These are phyloP conservation scores for Melanchra persicariae DNA, from an alignment of 2,888 invertebrate genomes.

Conservation along the genomic window DNA sequence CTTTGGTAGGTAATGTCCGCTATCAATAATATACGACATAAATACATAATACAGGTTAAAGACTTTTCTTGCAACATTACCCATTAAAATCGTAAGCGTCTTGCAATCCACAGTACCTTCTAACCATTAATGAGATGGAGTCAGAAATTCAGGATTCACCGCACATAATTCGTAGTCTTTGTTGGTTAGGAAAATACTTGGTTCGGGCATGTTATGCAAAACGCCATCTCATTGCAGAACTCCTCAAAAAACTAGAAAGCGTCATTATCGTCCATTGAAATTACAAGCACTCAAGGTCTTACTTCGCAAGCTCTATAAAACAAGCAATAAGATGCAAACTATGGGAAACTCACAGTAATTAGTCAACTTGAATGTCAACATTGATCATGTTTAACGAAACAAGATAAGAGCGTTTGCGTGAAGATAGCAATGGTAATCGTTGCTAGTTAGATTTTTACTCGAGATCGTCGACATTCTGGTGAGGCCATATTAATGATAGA, in stretches of 20 bases:
- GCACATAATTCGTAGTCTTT: neutral
- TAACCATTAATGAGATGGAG: neutral
- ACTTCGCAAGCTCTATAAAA: constrained; percentile 65
- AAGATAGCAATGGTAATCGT: constrained; percentile 47
- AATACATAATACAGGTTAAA: too few relatives aligned
- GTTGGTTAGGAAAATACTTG: constrained; percentile 15
- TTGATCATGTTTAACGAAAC: constrained; percentile 19
- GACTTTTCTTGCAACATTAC: neutral
- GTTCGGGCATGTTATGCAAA: constrained; percentile 32
- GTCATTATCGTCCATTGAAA: constrained; percentile 62
- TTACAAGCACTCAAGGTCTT: constrained; percentile 67
- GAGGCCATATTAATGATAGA: neutral
- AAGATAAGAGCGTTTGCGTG: constrained; percentile 39
- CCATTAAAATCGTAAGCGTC: neutral
- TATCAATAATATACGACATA: neutral
- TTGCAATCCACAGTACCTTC: constrained; percentile 7
- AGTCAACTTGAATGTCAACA: constrained; percentile 52
- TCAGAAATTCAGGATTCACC: neutral
- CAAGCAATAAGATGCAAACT: constrained; percentile 65
- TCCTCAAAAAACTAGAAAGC: constrained; percentile 61
- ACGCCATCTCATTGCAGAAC: constrained; percentile 48
- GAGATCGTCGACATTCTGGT: constrained; percentile 1
- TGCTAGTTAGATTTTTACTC: neutral
- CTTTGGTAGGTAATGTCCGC: neutral
- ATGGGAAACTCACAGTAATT: constrained; percentile 66